These are phyloP conservation scores for Acromyrmex heyeri DNA, from an alignment of 1,140 invertebrate species.

Conservation along the genomic window DNA sequence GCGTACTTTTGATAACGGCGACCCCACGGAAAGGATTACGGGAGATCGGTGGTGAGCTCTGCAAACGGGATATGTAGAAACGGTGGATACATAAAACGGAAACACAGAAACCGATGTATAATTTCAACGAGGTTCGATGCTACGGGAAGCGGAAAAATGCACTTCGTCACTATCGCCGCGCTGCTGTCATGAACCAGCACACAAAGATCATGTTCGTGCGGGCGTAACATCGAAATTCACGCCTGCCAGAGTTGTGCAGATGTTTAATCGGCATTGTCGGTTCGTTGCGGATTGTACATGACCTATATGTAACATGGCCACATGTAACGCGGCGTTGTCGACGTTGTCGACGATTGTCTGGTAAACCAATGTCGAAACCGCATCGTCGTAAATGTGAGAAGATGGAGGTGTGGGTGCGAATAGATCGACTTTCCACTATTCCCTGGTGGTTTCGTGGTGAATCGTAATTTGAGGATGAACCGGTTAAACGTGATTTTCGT, in stretches of 20 bases:
- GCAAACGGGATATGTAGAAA: neutral
- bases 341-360: constrained; percentile 26
- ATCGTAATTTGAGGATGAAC: constrained; percentile 67
- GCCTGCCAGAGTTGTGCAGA: constrained; percentile 35
- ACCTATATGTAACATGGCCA: constrained; percentile 63
- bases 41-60: constrained; percentile 16
- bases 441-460: constrained; percentile 44
- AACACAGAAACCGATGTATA: neutral
- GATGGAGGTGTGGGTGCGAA: neutral
- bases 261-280: constrained; percentile 72
- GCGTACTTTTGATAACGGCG: constrained; percentile 59
- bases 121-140: neutral
- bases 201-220: neutral
- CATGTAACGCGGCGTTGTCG: constrained; percentile 41
- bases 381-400: constrained; percentile 19
- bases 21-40: constrained; percentile 33
- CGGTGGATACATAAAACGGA: neutral
- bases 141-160: neutral
- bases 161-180: neutral
- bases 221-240: neutral
- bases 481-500: constrained; percentile 49
- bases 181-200: neutral
- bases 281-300: constrained; percentile 59
- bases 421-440: constrained; percentile 54
- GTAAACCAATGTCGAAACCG: constrained; percentile 41